Base-by-base conservation (phyloP, 2,888 invertebrate species). In the Allygus modestus region DNA sequence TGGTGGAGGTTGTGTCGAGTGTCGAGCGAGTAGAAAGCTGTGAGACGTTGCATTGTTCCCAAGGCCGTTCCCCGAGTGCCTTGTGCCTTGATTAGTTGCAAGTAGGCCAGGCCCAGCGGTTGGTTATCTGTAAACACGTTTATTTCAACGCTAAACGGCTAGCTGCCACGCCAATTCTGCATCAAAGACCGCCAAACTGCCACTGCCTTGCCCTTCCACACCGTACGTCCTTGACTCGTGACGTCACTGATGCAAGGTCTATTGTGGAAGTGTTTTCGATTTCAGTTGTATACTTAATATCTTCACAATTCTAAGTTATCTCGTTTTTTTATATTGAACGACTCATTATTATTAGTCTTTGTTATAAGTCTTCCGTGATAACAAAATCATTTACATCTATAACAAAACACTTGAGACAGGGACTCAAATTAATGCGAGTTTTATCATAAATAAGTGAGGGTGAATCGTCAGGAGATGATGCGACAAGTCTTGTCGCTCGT, bases 61-160 rank as follows among this genome's bases (percentile, higher is more conserved):
- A 71, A 71, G 71, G 71, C 71, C 71, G 71, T 41, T 69, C 69
- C n/a, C n/a, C n/a, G n/a, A n/a, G n/a, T n/a, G n/a, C n/a, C n/a
- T 69, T 31, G 65, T 15, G 65, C 28, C 65, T 33, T 71, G 71
- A 71, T 71, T 71, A 71, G 71, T 20, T 71, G 71, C 71, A 71
- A 71, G 71, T 71, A 71, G 71, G 71, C 37, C 71, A 71, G 71
- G 71, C 71, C 71, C 41, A 41, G 71, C 71, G 41, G 71, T 71
- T 41, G 41, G 71, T 71, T 71, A 71, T 71, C 71, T 7, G 69
- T 33, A 69, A 69, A 69, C 69, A 69, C 69, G 20, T 54, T 54
- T 65, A 65, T 28, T 65, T 26, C 58, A 23, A 7, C 46, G 46
- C 65, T 31, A 71, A 37, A 71, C 71, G 71, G 71, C 23, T 23